Percentiles rank a stretch among this genome's conserved stretches.
phyloP scores from a whole-genome alignment of 2,113 vertebrate species.

The Ivindomyrus marchei region DNA sequence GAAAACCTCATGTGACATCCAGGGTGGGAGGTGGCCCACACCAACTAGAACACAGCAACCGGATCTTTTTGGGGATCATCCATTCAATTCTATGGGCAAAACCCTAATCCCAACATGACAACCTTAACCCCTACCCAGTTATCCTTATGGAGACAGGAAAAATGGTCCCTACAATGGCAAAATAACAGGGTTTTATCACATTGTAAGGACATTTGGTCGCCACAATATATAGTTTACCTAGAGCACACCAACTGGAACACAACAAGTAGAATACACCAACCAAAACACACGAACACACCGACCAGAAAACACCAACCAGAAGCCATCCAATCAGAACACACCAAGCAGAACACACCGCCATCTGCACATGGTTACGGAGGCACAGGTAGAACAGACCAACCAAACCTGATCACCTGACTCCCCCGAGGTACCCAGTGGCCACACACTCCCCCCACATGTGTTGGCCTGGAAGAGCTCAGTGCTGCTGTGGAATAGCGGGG shows the following conservation, averaged over 20 bases:
- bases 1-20: background rate
- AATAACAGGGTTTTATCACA: too few relatives aligned
- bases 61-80: background rate
- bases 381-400: background rate
- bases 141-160: too few relatives aligned
- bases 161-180: too few relatives aligned
- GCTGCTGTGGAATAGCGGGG: background rate
- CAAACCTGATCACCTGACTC: background rate
- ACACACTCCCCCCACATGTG: background rate
- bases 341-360: background rate
- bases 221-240: too few relatives aligned
- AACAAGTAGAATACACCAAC: too few relatives aligned
- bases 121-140: too few relatives aligned
- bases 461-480: background rate
- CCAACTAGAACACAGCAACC: background rate
- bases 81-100: too few relatives aligned
- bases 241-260: too few relatives aligned
- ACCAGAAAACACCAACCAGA: background rate
- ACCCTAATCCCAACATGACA: too few relatives aligned
- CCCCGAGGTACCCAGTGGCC: background rate
- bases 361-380: background rate
- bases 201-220: too few relatives aligned
- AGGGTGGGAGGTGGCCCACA: background rate
- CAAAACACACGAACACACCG: background rate
- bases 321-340: background rate